Evolutionary conservation across 2,113 vertebrate species (phyloP).

Genomic region (Macaca nemestrina): DNA sequence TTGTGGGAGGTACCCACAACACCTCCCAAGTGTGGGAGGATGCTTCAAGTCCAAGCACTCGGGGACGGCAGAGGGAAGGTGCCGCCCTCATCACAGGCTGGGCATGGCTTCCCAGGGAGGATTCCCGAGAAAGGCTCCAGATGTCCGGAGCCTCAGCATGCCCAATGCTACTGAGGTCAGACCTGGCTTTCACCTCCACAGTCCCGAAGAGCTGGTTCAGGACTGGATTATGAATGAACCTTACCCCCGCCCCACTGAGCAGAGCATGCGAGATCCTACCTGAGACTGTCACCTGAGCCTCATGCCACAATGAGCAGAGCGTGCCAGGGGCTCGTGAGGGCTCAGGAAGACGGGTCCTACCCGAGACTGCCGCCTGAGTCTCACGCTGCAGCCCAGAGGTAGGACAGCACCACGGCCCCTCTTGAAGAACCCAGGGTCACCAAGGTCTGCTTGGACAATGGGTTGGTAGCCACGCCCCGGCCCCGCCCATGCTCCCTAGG

Average conservation of each 20-base stretch:
- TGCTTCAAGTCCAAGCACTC: rapidly evolving
- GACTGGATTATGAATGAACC: neutral
- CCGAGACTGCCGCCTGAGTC: rapidly evolving
- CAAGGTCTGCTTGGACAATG: neutral
- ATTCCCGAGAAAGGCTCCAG: neutral
- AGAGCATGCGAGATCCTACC: neutral
- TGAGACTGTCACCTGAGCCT: too few relatives aligned
- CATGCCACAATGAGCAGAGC: neutral
- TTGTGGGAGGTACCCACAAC: too few relatives aligned
- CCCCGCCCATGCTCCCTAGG: rapidly evolving
- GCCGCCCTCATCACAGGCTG: neutral
- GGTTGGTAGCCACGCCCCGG: neutral
- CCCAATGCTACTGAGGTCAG: neutral
- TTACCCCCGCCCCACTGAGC: rapidly evolving
- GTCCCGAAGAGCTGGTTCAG: neutral
- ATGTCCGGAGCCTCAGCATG: neutral
- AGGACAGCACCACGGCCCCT: neutral
- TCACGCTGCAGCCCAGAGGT: rapidly evolving
- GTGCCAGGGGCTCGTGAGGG: neutral
- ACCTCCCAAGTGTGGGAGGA: neutral
- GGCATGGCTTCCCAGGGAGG: neutral
- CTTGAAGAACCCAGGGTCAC: rapidly evolving
- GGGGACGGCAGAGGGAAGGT: rapidly evolving
- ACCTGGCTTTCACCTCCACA: neutral
- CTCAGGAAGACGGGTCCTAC: neutral